These are phyloP conservation scores for Cephus pygmeus DNA, from an alignment of 2,888 invertebrate genomes.

Conservation along the genomic window DNA sequence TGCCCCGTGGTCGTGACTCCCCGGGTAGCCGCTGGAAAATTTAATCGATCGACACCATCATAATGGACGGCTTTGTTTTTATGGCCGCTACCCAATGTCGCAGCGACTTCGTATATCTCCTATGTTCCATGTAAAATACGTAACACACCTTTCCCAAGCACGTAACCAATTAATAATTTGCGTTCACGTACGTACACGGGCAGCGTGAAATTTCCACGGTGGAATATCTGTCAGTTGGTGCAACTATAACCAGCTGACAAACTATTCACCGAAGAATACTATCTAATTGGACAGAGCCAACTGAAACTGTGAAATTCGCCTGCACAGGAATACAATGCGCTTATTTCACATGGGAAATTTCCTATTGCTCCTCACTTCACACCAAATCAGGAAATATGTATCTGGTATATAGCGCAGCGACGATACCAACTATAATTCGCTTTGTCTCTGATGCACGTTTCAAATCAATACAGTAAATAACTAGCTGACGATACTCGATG, in stretches of 20 bases:
- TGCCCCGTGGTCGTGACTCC: background rate
- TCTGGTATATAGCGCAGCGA: background rate
- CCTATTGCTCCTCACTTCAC: background rate
- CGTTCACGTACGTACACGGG: background rate
- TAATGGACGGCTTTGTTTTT: background rate
- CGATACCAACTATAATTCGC: background rate
- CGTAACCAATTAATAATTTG: background rate
- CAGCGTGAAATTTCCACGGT: background rate
- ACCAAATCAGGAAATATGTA: background rate
- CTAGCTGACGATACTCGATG: background rate
- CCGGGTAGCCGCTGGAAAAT: background rate
- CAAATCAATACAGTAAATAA: background rate
- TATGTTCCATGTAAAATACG: background rate
- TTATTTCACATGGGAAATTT: background rate
- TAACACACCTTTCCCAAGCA: background rate
- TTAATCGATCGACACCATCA: background rate
- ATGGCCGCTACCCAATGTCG: background rate
- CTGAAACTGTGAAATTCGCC: background rate
- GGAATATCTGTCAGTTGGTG: background rate
- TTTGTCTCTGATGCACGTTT: background rate
- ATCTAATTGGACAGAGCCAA: background rate
- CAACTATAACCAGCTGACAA: background rate
- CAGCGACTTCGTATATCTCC: background rate
- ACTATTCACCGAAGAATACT: background rate
- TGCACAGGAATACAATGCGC: background rate